A percentile compares a stretch with the other conserved stretches of the same genome.
Evolutionary conservation across 2,888 invertebrate species (phyloP).

Genomic region (Seira musarum): DNA sequence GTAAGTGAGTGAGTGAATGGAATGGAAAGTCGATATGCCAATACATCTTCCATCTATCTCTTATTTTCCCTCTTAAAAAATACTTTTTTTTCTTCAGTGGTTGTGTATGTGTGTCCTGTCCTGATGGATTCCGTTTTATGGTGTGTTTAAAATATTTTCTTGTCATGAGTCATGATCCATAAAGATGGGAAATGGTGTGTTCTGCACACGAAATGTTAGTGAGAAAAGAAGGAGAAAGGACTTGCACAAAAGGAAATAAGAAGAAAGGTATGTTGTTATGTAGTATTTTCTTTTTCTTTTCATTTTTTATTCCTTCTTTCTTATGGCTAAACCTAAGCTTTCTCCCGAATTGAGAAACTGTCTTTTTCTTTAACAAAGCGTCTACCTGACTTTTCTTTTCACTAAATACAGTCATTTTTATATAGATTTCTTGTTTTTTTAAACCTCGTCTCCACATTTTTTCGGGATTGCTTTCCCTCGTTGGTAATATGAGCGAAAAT

Average conservation of each 20-base stretch:
- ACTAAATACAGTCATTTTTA: background rate
- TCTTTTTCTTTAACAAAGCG: slow-evolving; percentile 9
- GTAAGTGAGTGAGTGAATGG: background rate
- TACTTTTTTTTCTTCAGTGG: background rate
- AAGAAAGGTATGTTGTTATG: slow-evolving; percentile 7
- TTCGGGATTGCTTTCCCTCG: too few species aligned
- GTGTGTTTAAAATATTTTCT: slow-evolving; percentile 56
- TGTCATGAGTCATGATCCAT: slow-evolving; percentile 59
- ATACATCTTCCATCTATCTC: too few species aligned
- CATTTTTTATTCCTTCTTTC: slow-evolving; percentile 15
- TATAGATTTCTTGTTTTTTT: too few species aligned
- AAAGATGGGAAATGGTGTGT: slow-evolving; percentile 54
- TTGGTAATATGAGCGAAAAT: too few species aligned
- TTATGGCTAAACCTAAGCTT: background rate
- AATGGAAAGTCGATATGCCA: background rate
- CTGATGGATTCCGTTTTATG: slow-evolving; percentile 50
- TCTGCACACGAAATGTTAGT: slow-evolving; percentile 43
- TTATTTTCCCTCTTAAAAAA: too few species aligned
- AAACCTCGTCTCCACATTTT: background rate
- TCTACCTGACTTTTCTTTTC: background rate
- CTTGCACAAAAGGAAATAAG: slow-evolving; percentile 20
- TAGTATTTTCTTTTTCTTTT: slow-evolving; percentile 21
- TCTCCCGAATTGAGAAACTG: too few species aligned
- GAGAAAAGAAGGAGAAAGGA: slow-evolving; percentile 27
- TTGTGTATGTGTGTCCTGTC: too few species aligned